Evolutionary conservation across 2,797 vertebrate genomes (phyloP), one percentile per base, ranked within the genome.

Genomic region (Aeoliscus strigatus): DNA sequence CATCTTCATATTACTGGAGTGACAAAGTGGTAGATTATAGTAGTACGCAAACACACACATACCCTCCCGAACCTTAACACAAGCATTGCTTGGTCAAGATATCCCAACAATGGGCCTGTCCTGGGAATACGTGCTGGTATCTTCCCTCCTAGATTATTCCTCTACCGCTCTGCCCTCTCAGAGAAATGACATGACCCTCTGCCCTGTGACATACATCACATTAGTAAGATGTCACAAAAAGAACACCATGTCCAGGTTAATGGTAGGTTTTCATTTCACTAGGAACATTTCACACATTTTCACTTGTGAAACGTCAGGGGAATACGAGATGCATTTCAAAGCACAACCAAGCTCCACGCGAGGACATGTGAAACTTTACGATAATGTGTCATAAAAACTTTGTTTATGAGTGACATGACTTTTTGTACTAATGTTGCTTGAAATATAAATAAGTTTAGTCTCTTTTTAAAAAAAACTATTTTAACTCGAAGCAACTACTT

Each of bases 141-240:
- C 52, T 64, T 66, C 58, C 51, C 31, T 27, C 47, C 53, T 33
- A 9, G 36, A 48, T 41, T 47, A 43, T 51, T 63, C 59, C 40
- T 52, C 46, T 34, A 1, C 60, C 18, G 18, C 43, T 59, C 50
- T 39, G n/a, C n/a, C n/a, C 29, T 59, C 21, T 21, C 14, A 57
- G 52, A 75, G 73, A 68, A 75, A 77, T 56, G 65, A 75, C 75
- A 77, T 5, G 54, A 60, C 50, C 42, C 50, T 51, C 38, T 75
- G 66, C 70, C 70, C 73, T 63, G 51, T 41, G 56, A 79, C 66
- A 75, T 73, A 48, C 67, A 80, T 75, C 79, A 72, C 66, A 58
- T 84, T 82, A 82, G 75, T 59, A 24, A 49, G 29, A 55, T 51
- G 70, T 75, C 79, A 75, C 68, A 78, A 62, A 64, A 60, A 74